These are phyloP conservation scores for Thera britannica DNA, from an alignment of 2,888 invertebrate genomes.

Conservation along the genomic window DNA sequence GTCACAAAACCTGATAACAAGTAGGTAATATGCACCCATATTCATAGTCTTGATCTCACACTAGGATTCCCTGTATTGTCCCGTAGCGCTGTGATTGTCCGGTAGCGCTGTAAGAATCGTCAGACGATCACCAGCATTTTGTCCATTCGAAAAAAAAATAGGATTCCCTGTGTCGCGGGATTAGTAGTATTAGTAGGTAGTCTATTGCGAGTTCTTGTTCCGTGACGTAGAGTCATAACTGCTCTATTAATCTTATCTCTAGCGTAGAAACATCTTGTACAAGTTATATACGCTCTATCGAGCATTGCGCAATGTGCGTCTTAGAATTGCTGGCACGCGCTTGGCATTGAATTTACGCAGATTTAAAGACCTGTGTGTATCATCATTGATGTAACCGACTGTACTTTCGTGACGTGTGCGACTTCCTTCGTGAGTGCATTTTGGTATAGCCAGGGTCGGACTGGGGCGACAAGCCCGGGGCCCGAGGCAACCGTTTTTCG, in stretches of 20 bases:
- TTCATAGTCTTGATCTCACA: too few species aligned
- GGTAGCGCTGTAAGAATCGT: too few species aligned
- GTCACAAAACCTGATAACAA: too few species aligned
- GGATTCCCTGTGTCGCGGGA: too few species aligned
- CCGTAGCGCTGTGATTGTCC: too few species aligned
- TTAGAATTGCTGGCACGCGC: constrained; percentile 54
- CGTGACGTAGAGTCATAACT: constrained; percentile 2
- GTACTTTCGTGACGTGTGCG: constrained; percentile 26
- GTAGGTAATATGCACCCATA: too few species aligned
- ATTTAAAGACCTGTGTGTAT: constrained; percentile 41
- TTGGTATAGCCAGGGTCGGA: constrained; percentile 1
- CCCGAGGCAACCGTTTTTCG: too few species aligned
- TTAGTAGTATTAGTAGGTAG: not conserved
- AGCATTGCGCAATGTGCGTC: constrained; percentile 54
- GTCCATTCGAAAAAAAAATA: too few species aligned
- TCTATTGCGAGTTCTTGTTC: not conserved
- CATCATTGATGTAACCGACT: constrained; percentile 39
- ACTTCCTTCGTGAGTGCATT: constrained; percentile 21
- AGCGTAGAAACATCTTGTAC: constrained; percentile 36
- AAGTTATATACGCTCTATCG: constrained; percentile 35
- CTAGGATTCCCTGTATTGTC: too few species aligned
- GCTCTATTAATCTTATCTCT: constrained; percentile 14
- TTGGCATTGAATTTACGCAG: constrained; percentile 58
- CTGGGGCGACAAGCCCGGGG: too few species aligned
- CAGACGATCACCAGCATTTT: too few species aligned